Base-by-base conservation (phyloP, 2,113 vertebrate species). In the Periophthalmodon schlosseri region DNA sequence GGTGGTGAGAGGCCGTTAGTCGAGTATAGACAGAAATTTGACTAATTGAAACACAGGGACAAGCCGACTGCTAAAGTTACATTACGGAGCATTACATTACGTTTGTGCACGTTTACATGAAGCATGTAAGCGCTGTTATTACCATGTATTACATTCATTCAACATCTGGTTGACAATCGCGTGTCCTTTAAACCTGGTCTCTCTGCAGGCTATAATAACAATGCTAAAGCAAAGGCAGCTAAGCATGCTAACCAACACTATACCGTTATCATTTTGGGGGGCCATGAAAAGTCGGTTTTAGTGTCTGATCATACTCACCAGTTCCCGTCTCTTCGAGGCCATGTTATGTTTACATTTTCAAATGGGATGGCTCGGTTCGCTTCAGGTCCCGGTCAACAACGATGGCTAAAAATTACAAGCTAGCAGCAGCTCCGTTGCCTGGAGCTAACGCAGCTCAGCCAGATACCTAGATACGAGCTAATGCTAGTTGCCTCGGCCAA, bases 341-440 rank as follows among this genome's bases (percentile, higher is more conserved):
- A 86, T 88, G 47, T 7, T 69, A 10, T 65, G 33, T 84, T 91
- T 88, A 92, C 90, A 92, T 92, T 60, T 83, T 92, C 70, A 44
- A 2, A 0, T 5, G 69, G 2, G 28, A 5, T 49, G 72, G 70
- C 73, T 65, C 28, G 72, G 58, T 1, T 24, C 0, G 66, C 6
- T 46, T 58, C 10, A 11, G 4, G 5, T 61, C 54, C 13, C 24
- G 20, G 14, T 58, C 57, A 12, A 46, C 28, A 21, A 36, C 60
- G 72, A 21, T 73, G 70, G 73, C 81, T 57, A 9, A 47, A 69
- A 63, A 33, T 33, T 15, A 5, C 34, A 68, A 68, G 44, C 44
- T 64, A 81, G 82, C 78, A 28, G 61, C 23, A n/a, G 82, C 79
- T 54, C 11, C 10, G 28, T 20, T 15, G 68, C 46, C 66, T 69